Evolutionary conservation across 2,797 vertebrate species (phyloP), one percentile per base, ranked within the genome.

Genomic region (Acrossocheilus fasciatus): DNA sequence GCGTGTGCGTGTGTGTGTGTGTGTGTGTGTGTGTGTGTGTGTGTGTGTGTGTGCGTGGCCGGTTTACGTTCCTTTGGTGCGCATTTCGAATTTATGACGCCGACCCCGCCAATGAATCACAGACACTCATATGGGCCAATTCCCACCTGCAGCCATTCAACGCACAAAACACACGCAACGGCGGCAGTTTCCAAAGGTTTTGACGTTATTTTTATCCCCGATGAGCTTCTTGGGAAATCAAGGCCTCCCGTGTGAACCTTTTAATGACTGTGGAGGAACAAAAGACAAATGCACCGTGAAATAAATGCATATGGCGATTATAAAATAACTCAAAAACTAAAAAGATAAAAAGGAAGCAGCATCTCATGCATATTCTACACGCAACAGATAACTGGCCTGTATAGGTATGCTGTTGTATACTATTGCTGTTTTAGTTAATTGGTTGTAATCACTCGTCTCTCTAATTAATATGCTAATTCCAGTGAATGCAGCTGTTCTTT

Each of bases 391-490:
- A 12, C 69, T 23, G 59, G 72, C 34, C 20, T 83, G 66, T 80
- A 50, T 47, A 34, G 73, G 34, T 62, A 66, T 80, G 77, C 50
- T 43, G 30, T 81, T 78, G 54, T 78, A 77, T 70, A 76, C 47
- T 75, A 69, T 81, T 89, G 66, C 59, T 73, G 73, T 87, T 87
- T 84, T 36, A 83, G 82, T 45, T 88, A 86, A 88, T 86, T 88
- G 87, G 70, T 39, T 85, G 78, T 81, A 85, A 87, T 88, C 85
- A 88, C 59, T 85, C 52, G 47, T 90, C 68, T 75, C 68, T 76
- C 84, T 88, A 88, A 88, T 90, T 90, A 88, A 88, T 87, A 90
- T 88, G 87, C 85, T 88, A 90, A 90, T 90, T 86, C 75, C 66
- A 83, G 26, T 62, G 43, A 85, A 84, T 82, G 87, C 87, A 88